Percentiles rank a stretch among this genome's conserved stretches.
phyloP scores from a whole-genome alignment of 2,113 vertebrate species.

The Oreochromis aureus region DNA sequence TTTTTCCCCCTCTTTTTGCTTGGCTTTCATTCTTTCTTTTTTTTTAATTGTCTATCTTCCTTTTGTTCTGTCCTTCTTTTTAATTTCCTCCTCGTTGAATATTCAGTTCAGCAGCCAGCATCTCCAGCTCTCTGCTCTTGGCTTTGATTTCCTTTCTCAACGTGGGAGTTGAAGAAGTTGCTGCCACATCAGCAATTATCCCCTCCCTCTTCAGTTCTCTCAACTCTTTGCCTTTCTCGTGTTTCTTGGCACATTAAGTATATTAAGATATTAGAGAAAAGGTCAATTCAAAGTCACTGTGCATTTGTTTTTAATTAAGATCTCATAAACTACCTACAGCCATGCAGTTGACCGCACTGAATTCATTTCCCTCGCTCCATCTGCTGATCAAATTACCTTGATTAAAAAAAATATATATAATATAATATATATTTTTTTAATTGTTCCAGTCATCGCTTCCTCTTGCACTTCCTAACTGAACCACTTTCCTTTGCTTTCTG shows the following conservation, averaged over 20 bases:
- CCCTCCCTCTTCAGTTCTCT: neutral
- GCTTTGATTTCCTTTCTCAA: slow-evolving; percentile 1
- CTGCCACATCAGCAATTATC: slow-evolving; percentile 33
- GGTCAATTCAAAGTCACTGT: neutral
- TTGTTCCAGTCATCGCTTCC: neutral
- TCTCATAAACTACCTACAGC: neutral
- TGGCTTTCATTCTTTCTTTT: neutral
- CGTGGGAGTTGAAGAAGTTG: slow-evolving; percentile 17
- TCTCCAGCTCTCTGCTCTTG: neutral
- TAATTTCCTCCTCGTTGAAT: neutral
- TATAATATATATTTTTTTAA: neutral
- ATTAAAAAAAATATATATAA: neutral
- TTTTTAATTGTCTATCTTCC: neutral
- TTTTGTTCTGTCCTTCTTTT: neutral
- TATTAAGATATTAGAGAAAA: neutral
- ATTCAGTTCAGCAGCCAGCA: neutral
- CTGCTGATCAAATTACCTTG: neutral
- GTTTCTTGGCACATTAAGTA: neutral
- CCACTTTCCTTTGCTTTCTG: neutral
- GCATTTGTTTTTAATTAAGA: neutral
- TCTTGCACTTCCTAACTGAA: neutral
- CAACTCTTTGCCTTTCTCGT: neutral
- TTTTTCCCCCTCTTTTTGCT: neutral
- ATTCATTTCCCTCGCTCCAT: neutral
- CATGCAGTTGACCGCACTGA: neutral